Percentiles rank a stretch among this genome's conserved stretches.
Conservation (phyloP, 2,888 invertebrate genomes). For the Pelosia muscerda region DNA sequence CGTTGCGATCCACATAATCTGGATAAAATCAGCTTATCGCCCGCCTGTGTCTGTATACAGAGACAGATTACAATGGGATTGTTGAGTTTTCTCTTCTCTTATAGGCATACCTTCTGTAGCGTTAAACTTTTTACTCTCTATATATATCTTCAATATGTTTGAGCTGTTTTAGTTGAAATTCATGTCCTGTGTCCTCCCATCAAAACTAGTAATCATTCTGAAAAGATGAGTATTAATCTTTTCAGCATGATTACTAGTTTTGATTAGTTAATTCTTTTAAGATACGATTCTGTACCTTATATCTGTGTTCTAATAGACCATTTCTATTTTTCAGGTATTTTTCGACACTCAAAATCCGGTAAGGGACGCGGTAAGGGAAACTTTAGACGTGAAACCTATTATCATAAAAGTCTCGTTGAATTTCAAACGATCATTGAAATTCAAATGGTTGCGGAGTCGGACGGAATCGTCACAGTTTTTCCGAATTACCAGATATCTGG, state of each 20-base stretch:
- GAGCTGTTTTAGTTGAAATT: background rate
- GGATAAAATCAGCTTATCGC: conserved; percentile 52
- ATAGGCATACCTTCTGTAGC: conserved; percentile 24
- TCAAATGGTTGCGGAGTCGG: conserved; percentile 63
- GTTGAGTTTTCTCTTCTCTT: conserved; percentile 30
- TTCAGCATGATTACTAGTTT: too few species aligned
- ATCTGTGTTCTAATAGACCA: conserved; percentile 36
- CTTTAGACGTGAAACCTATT: conserved; percentile 59
- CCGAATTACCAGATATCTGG: conserved; percentile 52
- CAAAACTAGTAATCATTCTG: too few species aligned
- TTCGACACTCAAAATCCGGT: conserved; percentile 70
- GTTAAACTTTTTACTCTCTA: conserved; percentile 26
- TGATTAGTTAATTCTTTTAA: background rate
- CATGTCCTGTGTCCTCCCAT: too few species aligned
- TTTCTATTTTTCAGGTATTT: conserved; percentile 80
- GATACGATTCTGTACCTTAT: background rate
- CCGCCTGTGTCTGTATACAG: conserved; percentile 36
- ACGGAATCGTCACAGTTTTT: conserved; percentile 53
- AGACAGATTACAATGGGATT: conserved; percentile 47
- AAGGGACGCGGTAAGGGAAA: conserved; percentile 60
- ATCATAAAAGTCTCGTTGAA: conserved; percentile 73
- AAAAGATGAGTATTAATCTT: too few species aligned
- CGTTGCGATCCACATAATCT: conserved; percentile 54
- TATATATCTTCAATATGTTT: conserved; percentile 35
- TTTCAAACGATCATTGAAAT: conserved; percentile 68